A percentile compares a stretch with the other conserved stretches of the same genome.
These are phyloP conservation scores for Alectura lathami DNA, from an alignment of 2,113 vertebrate genomes.

Conservation along the genomic window DNA sequence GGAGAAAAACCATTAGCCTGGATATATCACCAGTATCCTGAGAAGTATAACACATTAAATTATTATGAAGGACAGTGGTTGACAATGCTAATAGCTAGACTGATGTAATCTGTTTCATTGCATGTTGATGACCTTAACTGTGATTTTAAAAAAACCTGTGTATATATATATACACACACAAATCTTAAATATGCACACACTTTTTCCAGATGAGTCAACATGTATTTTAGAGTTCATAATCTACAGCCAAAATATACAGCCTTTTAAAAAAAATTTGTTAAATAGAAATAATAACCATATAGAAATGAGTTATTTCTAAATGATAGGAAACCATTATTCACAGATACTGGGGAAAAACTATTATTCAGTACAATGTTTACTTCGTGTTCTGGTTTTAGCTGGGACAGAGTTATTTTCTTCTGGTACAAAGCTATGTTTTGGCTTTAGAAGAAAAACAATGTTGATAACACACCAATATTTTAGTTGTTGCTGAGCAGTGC, in stretches of 20 bases:
- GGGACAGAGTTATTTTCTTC: too few species aligned
- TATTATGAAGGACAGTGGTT: neutral
- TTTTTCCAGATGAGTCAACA: constrained; percentile 18
- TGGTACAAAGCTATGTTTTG: too few species aligned
- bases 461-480: too few species aligned
- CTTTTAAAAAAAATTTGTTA: neutral
- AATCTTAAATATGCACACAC: neutral
- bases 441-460: too few species aligned
- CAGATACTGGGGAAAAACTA: neutral
- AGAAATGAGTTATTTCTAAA: neutral
- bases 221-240: neutral
- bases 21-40: neutral
- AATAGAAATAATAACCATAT: neutral
- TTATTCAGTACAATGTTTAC: neutral
- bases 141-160: neutral
- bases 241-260: neutral
- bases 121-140: neutral
- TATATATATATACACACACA: neutral
- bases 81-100: constrained; percentile 11
- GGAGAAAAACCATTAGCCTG: neutral
- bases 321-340: neutral
- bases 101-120: neutral
- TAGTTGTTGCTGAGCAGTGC: too few species aligned
- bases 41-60: constrained; percentile 29
- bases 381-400: too few species aligned